Evolutionary conservation across 2,113 vertebrate genomes (phyloP), one percentile per base, ranked within the genome.

Genomic region (Lagopus muta): DNA sequence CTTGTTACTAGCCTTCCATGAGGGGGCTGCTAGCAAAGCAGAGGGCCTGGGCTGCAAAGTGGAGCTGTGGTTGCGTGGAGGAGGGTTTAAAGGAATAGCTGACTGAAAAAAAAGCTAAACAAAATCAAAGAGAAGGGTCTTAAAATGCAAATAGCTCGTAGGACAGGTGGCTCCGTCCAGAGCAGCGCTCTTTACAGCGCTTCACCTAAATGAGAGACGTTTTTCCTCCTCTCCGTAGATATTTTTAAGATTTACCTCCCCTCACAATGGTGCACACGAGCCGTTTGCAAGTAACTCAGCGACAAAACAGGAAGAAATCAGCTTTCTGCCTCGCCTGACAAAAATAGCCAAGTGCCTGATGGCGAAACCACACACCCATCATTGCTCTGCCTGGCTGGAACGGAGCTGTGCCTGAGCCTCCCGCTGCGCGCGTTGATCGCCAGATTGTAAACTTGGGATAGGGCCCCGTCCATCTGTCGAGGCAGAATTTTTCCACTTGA

Each of bases 171-270:
- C 13, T 72, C 28, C 27, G 8, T n/a, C 18, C 8, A 43, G 24
- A 89, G n/a, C 55, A 60, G 52, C 38, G 66, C 11, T 32, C 16
- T 83, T 25, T 55, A 25, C 38, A 69, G 43, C 17, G 12, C 17
- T 61, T 47, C 86, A 25, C 67, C 45, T 62, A 80, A 89, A 75
- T 0, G 1, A 62, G 30, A 48, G 36, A 32, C 4, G 11, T 70
- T 86, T 87, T 86, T 50, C 61, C 72, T 78, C 55, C 52, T 78
- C 48, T 36, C 69, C 4, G 0, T 0, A 27, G 34, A 28, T 57
- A 25, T 82, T 86, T 81, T 50, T 28, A 47, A 90, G 70, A 55
- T 90, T 64, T 92, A 83, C 91, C 80, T 92, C 76, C 69, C 36
- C 42, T 71, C 45, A 40, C 55, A 12, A 73, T 67, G 48, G 43